Percentiles rank a stretch among this genome's conserved stretches.
Evolutionary conservation across 2,888 invertebrate species (phyloP).

Genomic region (Scrobipalpa atriplicella): DNA sequence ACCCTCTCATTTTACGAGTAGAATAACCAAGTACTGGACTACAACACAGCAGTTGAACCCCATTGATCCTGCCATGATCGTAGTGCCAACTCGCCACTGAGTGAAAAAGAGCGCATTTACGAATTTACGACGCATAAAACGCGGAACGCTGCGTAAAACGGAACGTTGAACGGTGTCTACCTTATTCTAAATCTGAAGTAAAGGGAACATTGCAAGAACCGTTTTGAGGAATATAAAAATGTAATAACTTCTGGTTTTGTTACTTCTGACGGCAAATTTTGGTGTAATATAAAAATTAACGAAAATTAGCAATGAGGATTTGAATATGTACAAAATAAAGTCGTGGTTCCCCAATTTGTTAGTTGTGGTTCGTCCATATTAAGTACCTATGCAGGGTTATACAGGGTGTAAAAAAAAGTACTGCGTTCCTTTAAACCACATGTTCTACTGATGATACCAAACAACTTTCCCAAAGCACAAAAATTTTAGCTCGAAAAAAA

Average conservation of each 20-base stretch:
- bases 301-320: neutral
- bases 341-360: neutral
- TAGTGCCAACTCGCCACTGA: neutral
- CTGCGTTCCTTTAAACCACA: no score
- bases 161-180: neutral
- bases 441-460: no score
- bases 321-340: neutral
- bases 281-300: neutral
- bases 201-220: neutral
- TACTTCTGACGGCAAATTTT: neutral
- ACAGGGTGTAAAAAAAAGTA: no score
- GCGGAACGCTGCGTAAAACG: conserved; percentile 2
- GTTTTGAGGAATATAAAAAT: conserved; percentile 4
- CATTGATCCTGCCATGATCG: neutral
- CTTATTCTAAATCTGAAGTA: no score
- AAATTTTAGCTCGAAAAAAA: no score
- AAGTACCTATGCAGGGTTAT: no score
- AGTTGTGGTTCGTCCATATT: no score
- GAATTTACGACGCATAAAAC: conserved; percentile 11
- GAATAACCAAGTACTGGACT: neutral
- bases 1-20: neutral
- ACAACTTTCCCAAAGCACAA: no score
- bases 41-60: conserved; percentile 1
- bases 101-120: conserved; percentile 4
- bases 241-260: neutral